phyloP scores from a whole-genome alignment of 2,113 vertebrate genomes.

The Pseudonaja textilis region DNA sequence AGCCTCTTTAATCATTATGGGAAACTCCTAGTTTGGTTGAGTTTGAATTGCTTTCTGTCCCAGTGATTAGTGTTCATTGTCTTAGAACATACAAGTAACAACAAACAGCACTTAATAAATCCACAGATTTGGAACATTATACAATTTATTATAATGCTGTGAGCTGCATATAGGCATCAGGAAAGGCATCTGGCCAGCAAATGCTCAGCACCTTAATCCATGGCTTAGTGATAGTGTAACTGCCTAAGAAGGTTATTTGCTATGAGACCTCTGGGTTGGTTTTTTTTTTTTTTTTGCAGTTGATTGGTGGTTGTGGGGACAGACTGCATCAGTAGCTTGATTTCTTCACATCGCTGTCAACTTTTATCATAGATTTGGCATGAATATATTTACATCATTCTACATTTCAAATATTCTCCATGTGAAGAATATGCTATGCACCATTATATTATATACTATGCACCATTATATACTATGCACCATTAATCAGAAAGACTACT shows the following conservation, averaged over 20 bases:
- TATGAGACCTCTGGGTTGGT: neutral
- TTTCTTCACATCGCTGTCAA: neutral
- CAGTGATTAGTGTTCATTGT: neutral
- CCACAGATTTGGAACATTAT: neutral
- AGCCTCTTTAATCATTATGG: neutral
- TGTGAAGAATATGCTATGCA: neutral
- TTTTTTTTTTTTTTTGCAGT: neutral
- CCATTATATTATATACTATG: neutral
- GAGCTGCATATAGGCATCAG: neutral
- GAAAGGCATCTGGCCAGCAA: neutral
- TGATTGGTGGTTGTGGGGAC: neutral
- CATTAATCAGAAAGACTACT: neutral
- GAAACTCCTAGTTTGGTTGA: neutral
- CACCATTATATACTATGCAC: neutral
- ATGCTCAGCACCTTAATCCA: neutral
- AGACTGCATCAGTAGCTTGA: neutral
- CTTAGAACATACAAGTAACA: neutral
- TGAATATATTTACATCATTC: neutral
- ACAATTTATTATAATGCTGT: neutral
- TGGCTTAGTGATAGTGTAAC: neutral
- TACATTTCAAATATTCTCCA: neutral
- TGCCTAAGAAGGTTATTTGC: neutral
- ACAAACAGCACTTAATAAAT: neutral
- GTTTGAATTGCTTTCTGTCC: neutral
- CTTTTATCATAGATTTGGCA: neutral